Percentiles rank a stretch among this genome's conserved stretches.
Evolutionary conservation across 1,140 invertebrate species (phyloP).

Genomic region (Anoplolepis gracilipes): DNA sequence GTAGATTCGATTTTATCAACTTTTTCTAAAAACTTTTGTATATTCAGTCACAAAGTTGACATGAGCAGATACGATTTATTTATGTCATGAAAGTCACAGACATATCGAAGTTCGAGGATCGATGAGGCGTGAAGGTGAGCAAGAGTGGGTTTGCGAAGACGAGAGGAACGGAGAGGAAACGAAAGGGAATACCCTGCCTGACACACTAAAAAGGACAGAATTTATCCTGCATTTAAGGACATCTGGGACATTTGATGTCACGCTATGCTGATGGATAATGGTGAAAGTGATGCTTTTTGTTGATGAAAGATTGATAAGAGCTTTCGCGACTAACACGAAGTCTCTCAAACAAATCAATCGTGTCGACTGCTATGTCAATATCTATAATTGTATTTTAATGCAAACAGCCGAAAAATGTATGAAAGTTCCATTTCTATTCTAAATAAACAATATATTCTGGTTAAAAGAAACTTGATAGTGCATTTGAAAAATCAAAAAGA

Average conservation of each 20-base stretch:
- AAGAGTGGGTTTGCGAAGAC: slow-evolving; percentile 2
- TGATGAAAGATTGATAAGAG: slow-evolving; percentile 61
- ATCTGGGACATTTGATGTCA: slow-evolving; percentile 48
- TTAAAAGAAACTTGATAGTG: background rate
- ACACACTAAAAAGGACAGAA: slow-evolving; percentile 49
- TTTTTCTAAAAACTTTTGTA: background rate
- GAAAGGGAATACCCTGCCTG: background rate
- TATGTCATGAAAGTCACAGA: slow-evolving; percentile 29
- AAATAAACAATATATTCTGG: background rate
- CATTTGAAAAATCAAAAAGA: slow-evolving; percentile 41
- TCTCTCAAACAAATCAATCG: slow-evolving; percentile 68
- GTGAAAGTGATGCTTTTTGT: slow-evolving; percentile 54
- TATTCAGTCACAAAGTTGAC: background rate
- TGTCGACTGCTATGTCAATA: slow-evolving; percentile 70
- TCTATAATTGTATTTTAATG: slow-evolving; percentile 75
- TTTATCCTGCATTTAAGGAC: slow-evolving; percentile 50
- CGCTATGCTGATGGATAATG: slow-evolving; percentile 51
- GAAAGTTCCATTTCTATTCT: slow-evolving; percentile 27
- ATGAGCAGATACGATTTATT: slow-evolving; percentile 22
- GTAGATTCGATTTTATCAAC: background rate
- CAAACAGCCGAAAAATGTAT: slow-evolving; percentile 72
- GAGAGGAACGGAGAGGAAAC: background rate
- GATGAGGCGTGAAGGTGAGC: slow-evolving; percentile 32
- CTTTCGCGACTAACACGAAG: slow-evolving; percentile 45
- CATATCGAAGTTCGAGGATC: slow-evolving; percentile 43